These are phyloP conservation scores for Sinella curviseta DNA, from an alignment of 1,140 invertebrate genomes.

Conservation along the genomic window DNA sequence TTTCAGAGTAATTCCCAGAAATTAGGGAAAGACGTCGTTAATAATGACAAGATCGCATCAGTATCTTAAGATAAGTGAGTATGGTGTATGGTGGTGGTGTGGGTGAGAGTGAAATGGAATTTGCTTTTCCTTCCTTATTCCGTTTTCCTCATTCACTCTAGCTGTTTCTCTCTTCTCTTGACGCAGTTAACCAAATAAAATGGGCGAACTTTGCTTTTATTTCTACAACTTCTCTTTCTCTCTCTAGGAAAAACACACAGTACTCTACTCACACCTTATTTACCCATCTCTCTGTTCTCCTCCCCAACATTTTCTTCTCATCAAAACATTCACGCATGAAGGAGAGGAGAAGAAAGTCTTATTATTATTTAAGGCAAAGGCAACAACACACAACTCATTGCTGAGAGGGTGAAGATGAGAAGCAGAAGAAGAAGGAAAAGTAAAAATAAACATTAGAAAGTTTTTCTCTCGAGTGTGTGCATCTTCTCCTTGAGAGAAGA, in stretches of 20 bases:
- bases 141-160: background rate
- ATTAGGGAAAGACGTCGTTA: slow-evolving; percentile 1
- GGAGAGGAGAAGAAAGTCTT: too few species aligned
- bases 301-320: background rate
- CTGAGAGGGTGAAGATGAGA: background rate
- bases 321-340: background rate
- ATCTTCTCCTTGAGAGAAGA: background rate
- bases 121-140: background rate
- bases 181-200: too few species aligned
- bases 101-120: background rate
- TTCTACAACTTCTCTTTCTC: background rate
- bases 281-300: background rate
- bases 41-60: slow-evolving; percentile 7
- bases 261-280: background rate
- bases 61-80: background rate
- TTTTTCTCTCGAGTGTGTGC: too few species aligned
- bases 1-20: background rate
- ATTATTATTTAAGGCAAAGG: background rate
- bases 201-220: slow-evolving; percentile 5
- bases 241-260: background rate
- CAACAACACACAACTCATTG: too few species aligned
- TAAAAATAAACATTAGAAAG: background rate
- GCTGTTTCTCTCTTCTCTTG: too few species aligned
- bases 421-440: background rate
- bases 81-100: background rate